A percentile compares a stretch with the other conserved stretches of the same genome.
Evolutionary conservation across 2,888 invertebrate species (phyloP).

Genomic region (Leptura quadrifasciata): DNA sequence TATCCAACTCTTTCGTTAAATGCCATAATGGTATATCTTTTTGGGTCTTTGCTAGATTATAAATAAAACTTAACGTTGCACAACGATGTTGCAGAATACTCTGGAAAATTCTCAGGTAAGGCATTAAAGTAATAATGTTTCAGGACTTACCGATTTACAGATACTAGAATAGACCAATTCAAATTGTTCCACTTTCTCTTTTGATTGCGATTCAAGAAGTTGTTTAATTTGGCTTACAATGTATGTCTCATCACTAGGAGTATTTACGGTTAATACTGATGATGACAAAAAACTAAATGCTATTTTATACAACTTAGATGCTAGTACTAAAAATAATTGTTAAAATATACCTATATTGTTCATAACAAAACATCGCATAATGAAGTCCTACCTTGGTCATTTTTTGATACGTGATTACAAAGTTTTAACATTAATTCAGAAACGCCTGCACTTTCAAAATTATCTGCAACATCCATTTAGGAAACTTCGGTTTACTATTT

Average conservation of each 20-base stretch:
- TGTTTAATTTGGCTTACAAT: conserved; percentile 64
- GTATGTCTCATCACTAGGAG: conserved; percentile 63
- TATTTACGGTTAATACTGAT: conserved; percentile 49
- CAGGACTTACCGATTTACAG: conserved; percentile 67
- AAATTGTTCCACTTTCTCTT: conserved; percentile 66
- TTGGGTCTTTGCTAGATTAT: conserved; percentile 59
- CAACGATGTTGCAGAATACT: conserved; percentile 66
- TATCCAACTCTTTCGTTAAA: conserved; percentile 62
- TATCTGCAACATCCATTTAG: conserved; percentile 55
- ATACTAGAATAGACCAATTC: conserved; percentile 68
- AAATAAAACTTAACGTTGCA: conserved; percentile 66
- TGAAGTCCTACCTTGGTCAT: conserved; percentile 62
- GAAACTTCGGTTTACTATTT: not conserved
- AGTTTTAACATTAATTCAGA: conserved; percentile 66
- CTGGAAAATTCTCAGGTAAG: conserved; percentile 57
- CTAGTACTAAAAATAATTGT: conserved; percentile 58
- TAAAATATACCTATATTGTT: conserved; percentile 19
- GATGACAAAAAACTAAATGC: conserved; percentile 64
- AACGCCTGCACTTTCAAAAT: conserved; percentile 50
- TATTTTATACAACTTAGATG: conserved; percentile 59
- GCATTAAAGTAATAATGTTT: not conserved
- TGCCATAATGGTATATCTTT: conserved; percentile 54
- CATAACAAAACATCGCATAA: not conserved
- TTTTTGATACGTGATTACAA: conserved; percentile 68
- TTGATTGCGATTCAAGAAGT: conserved; percentile 59